A percentile compares a stretch with the other conserved stretches of the same genome.
Evolutionary conservation across 2,888 invertebrate species (phyloP).

Genomic region (Melieria crassipennis): DNA sequence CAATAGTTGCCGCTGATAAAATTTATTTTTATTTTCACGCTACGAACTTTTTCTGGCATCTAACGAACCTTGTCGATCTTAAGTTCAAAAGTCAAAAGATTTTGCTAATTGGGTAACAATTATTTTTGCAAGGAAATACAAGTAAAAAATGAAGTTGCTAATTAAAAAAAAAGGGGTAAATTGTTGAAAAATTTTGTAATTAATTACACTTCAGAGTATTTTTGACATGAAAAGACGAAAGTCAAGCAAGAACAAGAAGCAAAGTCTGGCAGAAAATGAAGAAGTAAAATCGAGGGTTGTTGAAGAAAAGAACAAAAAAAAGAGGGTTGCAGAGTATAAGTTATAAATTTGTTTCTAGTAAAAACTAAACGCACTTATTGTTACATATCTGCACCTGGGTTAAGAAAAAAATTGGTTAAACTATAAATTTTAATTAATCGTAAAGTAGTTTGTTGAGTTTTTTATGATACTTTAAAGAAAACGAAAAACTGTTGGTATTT

Average conservation of each 20-base stretch:
- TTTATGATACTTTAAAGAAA: too few species aligned
- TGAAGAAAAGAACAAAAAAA: not conserved
- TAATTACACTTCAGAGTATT: not conserved
- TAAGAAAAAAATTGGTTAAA: too few species aligned
- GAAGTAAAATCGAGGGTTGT: not conserved
- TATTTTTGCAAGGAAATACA: not conserved
- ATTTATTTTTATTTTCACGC: not conserved
- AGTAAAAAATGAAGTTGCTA: too few species aligned
- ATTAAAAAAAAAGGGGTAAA: not conserved
- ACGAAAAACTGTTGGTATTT: too few species aligned
- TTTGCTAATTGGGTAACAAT: not conserved
- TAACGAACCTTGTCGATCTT: not conserved
- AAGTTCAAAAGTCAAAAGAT: conserved; percentile 1
- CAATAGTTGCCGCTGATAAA: not conserved
- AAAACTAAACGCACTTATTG: too few species aligned
- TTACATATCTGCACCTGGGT: too few species aligned
- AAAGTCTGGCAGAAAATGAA: not conserved
- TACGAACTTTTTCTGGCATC: not conserved
- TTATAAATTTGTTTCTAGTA: not conserved
- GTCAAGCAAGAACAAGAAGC: not conserved
- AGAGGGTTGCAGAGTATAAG: not conserved
- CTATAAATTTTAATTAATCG: too few species aligned
- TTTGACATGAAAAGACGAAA: not conserved
- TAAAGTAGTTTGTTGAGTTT: too few species aligned
- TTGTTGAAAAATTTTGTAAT: not conserved